Base-by-base conservation (phyloP, 2,113 vertebrate genomes). In the Polyodon spathula region DNA sequence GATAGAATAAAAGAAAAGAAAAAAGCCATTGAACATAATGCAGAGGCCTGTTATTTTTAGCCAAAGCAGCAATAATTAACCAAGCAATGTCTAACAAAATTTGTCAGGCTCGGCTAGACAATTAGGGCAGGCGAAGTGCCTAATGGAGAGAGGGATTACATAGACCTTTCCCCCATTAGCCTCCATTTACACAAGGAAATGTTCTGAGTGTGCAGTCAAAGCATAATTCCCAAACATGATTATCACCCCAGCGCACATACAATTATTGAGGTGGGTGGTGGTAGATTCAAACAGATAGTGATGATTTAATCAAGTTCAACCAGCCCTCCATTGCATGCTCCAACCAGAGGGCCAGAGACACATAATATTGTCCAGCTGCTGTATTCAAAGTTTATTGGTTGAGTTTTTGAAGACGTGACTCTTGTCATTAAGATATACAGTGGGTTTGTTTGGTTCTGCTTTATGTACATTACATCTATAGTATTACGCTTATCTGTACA, bases 61-160 rank as follows among this genome's bases (percentile, higher is more conserved):
- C 77, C 72, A 72, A 76, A 78, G 73, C 73, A 67, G 76, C 75
- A 76, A 73, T 78, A 82, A 85, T 84, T 78, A 81, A 71, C 73
- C 70, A 6, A 74, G 77, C 76, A 79, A 79, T 68, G 73, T 76
- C 77, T 78, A 81, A 84, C 80, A 61, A 81, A 82, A 85, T 81
- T 80, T 81, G 81, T 83, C 78, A 82, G 79, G 82, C 84, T 84
- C 68, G 71, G 77, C 75, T 76, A 72, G 76, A 72, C 79, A 84
- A 86, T 86, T 84, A 85, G 82, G 78, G 65, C 78, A 70, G 71
- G 71, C 82, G 57, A 74, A 80, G 75, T 71, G 44, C 70, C 81
- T 84, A 85, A 86, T 85, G 81, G 80, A 77, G 69, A 73, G 72
- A 76, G 78, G 53, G 78, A 84, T 84, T 81, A 83, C 78, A 77